These are phyloP conservation scores for Drosophila helvetica DNA, from an alignment of 2,888 invertebrate genomes.

Conservation along the genomic window DNA sequence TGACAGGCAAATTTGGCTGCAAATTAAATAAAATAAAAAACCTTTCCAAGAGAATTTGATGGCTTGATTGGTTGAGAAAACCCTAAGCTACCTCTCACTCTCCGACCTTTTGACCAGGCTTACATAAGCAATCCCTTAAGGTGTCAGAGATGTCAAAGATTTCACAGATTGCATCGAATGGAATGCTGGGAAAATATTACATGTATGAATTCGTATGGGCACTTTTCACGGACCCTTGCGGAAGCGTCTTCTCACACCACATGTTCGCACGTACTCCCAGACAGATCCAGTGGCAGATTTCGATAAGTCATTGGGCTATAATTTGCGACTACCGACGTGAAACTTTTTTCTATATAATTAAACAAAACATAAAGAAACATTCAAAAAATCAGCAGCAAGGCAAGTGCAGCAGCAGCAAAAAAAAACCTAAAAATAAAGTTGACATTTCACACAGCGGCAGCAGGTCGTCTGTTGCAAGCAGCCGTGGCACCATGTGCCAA, in stretches of 20 bases:
- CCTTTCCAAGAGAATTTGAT: background rate
- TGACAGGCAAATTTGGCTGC: background rate
- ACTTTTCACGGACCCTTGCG: constrained; percentile 68
- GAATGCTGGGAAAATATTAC: constrained; percentile 65
- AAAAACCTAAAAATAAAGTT: constrained; percentile 56
- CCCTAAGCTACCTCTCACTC: background rate
- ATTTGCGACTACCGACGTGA: constrained; percentile 65
- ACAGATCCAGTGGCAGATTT: constrained; percentile 71
- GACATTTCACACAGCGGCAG: constrained; percentile 73
- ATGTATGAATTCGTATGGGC: background rate
- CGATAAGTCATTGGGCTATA: constrained; percentile 79
- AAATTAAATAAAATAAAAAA: background rate
- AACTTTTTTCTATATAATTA: constrained; percentile 77
- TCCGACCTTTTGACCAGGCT: background rate
- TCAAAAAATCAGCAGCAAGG: constrained; percentile 16
- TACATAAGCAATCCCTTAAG: constrained; percentile 13
- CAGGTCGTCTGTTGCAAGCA: constrained; percentile 73
- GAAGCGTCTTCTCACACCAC: constrained; percentile 46
- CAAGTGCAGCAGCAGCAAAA: constrained; percentile 14
- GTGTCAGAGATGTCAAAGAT: constrained; percentile 11
- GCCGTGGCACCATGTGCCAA: constrained; percentile 74
- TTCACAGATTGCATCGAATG: constrained; percentile 17
- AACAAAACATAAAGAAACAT: constrained; percentile 45
- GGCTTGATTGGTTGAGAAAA: background rate
- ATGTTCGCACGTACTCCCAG: constrained; percentile 61